Conservation (phyloP, 2,888 invertebrate genomes). For the Anoncus sp. region DNA sequence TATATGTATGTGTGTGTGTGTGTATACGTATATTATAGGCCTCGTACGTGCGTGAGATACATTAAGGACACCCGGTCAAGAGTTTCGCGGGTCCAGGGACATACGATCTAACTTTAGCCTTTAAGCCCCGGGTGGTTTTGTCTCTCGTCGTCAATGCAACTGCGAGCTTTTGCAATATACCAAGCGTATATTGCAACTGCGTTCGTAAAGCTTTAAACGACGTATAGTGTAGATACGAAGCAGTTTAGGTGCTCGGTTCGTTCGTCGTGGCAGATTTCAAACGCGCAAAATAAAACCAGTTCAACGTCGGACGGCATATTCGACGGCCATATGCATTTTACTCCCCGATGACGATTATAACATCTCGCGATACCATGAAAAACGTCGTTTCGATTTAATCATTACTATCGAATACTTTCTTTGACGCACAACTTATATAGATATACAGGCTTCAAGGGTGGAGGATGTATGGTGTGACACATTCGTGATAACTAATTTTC, state of each 20-base stretch:
- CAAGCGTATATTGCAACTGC: conserved; percentile 53
- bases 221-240: conserved; percentile 18
- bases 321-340: conserved; percentile 25
- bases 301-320: conserved; percentile 51
- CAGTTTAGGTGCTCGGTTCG: conserved; percentile 28
- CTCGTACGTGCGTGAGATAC: conserved; percentile 55
- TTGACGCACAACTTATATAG: not conserved
- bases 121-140: conserved; percentile 73
- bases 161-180: conserved; percentile 70
- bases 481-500: not conserved
- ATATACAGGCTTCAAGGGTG: not conserved
- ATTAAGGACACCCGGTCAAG: conserved; percentile 71
- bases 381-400: conserved; percentile 1
- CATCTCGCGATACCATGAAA: conserved; percentile 28
- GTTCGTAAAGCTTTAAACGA: conserved; percentile 48
- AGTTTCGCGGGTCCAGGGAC: conserved; percentile 79
- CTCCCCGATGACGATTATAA: conserved; percentile 24
- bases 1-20: not conserved
- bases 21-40: too few relatives aligned
- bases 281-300: conserved; percentile 61
- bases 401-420: not conserved
- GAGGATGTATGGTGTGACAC: not conserved
- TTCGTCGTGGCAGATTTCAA: conserved; percentile 23
- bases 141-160: conserved; percentile 61
- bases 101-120: conserved; percentile 81